These are phyloP conservation scores for Folsomia manolachei DNA, from an alignment of 2,888 invertebrate species.

Conservation along the genomic window DNA sequence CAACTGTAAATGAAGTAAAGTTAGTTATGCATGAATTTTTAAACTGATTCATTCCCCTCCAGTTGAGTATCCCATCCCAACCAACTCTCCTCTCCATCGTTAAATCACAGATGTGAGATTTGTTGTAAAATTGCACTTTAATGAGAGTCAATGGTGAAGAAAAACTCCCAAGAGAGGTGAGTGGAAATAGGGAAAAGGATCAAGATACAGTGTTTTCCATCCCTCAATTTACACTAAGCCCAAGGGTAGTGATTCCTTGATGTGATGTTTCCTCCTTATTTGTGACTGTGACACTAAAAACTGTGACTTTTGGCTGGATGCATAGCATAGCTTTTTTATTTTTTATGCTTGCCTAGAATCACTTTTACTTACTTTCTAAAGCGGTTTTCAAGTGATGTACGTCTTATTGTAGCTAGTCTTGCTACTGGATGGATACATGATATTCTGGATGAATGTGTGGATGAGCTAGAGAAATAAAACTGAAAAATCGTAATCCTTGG, in stretches of 20 bases:
- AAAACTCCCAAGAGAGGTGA: constrained; percentile 13
- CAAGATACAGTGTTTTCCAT: constrained; percentile 15
- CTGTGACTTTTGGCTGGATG: neutral
- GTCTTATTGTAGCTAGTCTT: neutral
- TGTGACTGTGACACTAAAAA: constrained; percentile 17
- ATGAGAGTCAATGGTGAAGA: constrained; percentile 19
- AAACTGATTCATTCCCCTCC: constrained; percentile 18
- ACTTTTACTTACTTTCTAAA: neutral
- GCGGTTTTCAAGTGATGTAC: neutral
- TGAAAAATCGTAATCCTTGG: neutral
- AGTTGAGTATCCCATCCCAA: neutral
- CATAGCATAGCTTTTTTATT: too few relatives aligned
- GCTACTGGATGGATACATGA: neutral
- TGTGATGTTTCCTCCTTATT: constrained; percentile 3
- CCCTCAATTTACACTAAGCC: constrained; percentile 16
- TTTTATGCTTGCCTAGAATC: too few relatives aligned
- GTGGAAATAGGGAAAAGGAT: neutral
- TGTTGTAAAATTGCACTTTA: constrained; percentile 17
- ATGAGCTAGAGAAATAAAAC: too few relatives aligned
- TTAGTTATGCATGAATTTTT: constrained; percentile 21
- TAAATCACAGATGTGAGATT: constrained; percentile 16
- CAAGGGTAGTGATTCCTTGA: too few relatives aligned
- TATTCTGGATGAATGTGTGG: too few relatives aligned
- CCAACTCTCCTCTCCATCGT: constrained; percentile 9
- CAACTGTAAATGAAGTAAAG: neutral